Percentiles rank a stretch among this genome's conserved stretches.
Evolutionary conservation across 2,888 invertebrate genomes (phyloP).

Genomic region (Aspidapion aeneum): DNA sequence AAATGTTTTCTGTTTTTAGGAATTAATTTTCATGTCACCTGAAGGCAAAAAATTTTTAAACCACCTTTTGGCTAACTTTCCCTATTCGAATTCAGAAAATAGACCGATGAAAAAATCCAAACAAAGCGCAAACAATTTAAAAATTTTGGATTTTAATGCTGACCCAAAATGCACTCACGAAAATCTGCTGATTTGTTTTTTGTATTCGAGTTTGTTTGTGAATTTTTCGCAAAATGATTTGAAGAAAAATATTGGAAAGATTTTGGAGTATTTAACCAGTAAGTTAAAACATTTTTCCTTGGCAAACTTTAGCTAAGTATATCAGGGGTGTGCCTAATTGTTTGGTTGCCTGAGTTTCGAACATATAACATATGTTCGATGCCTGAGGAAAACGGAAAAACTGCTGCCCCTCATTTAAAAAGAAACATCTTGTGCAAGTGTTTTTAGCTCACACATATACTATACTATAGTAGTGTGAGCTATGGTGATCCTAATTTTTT

Average conservation of each 20-base stretch:
- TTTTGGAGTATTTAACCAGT: constrained; percentile 55
- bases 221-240: constrained; percentile 47
- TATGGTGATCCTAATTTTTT: too few species aligned
- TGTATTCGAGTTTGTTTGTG: constrained; percentile 52
- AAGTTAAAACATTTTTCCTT: too few species aligned
- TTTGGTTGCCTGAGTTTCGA: too few species aligned
- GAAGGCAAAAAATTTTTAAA: constrained; percentile 54
- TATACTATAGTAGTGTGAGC: too few species aligned
- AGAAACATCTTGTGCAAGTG: too few species aligned
- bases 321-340: too few species aligned
- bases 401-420: too few species aligned
- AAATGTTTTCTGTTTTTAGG: constrained; percentile 34
- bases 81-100: constrained; percentile 52
- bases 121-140: constrained; percentile 42
- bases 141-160: constrained; percentile 45
- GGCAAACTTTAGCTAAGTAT: too few species aligned
- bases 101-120: constrained; percentile 40
- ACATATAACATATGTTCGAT: too few species aligned
- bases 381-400: too few species aligned
- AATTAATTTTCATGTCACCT: constrained; percentile 49
- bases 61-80: constrained; percentile 57
- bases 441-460: too few species aligned
- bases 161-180: constrained; percentile 51
- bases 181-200: constrained; percentile 53
- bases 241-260: constrained; percentile 42